A percentile compares a stretch with the other conserved stretches of the same genome.
Conservation (phyloP, 2,113 vertebrate species). For the Misgurnus anguillicaudatus region DNA sequence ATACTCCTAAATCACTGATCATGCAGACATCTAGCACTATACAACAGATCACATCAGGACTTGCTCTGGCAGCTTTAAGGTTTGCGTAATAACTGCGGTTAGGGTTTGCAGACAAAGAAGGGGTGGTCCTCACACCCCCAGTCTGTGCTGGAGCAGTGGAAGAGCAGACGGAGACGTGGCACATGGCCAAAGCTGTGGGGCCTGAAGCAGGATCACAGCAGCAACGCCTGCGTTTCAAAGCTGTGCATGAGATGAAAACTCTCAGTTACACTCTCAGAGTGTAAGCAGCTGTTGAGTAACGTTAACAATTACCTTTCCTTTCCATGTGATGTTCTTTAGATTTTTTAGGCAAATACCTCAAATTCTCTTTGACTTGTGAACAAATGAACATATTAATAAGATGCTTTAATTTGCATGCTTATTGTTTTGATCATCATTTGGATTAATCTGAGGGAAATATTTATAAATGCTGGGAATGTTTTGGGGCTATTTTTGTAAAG, state of each 20-base stretch:
- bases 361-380: background rate
- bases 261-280: too few relatives aligned
- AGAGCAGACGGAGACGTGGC: conserved; percentile 59
- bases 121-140: background rate
- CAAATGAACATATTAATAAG: background rate
- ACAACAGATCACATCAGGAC: conserved; percentile 25
- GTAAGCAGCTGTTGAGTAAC: conserved; percentile 48
- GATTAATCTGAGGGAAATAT: too few relatives aligned
- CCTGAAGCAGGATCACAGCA: conserved; percentile 70
- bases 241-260: conserved; percentile 60
- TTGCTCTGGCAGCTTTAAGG: background rate
- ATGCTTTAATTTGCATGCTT: conserved; percentile 8
- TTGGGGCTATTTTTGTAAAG: background rate
- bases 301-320: conserved; percentile 6
- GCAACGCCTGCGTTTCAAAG: conserved; percentile 53
- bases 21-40: background rate
- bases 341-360: background rate
- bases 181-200: conserved; percentile 56
- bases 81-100: conserved; percentile 25
- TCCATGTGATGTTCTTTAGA: background rate
- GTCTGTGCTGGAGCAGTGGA: conserved; percentile 29
- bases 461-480: background rate
- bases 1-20: conserved; percentile 1
- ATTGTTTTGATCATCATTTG: too few relatives aligned
- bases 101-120: conserved; percentile 26